Base-by-base conservation (phyloP, 2,113 vertebrate genomes). In the Lepus timidus region DNA sequence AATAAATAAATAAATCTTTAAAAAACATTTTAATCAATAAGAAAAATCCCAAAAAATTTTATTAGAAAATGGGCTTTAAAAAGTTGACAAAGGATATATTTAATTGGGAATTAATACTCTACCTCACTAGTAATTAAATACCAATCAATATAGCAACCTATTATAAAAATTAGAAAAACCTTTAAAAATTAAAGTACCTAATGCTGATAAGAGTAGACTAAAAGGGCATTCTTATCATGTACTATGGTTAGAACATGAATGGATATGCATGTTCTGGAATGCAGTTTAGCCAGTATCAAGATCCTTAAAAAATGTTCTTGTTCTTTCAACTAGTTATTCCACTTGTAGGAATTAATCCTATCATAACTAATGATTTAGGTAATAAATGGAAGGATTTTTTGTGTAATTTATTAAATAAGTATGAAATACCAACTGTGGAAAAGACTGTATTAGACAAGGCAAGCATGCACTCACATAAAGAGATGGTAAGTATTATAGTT, bases 291-390 rank as follows among this genome's bases (percentile, higher is more conserved):
- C 89, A 81, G 58, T 68, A 65, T 84, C 29, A 71, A 80, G 25
- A 75, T 83, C 55, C 49, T 90, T 94, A 36, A 95, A 90, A 92
- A 83, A 44, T 58, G 23, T 78, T 82, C 9, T 31, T 36, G 51
- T 5, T 31, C 49, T 85, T 76, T 88, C 22, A 29, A 51, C 82
- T 84, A 51, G 65, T 88, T 92, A 64, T 61, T 61, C 22, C 19
- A 44, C 44, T 68, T 64, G 3, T 7, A 64, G 12, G 12, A 90
- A 85, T 94, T 88, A 39, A 39, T 76, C 20, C 25, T 80, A 58
- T 90, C 23, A 27, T 81, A 76, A 76, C 17, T 58, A 36, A 31
- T 52, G 19, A 64, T 39, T 23, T 64, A 25, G 25, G 25, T 92
- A 85, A 70, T 84, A 85, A 19, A 31, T 22, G 4, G 27, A 70